These are phyloP conservation scores for Beaufortia kweichowensis DNA, from an alignment of 2,113 vertebrate species.

Conservation along the genomic window DNA sequence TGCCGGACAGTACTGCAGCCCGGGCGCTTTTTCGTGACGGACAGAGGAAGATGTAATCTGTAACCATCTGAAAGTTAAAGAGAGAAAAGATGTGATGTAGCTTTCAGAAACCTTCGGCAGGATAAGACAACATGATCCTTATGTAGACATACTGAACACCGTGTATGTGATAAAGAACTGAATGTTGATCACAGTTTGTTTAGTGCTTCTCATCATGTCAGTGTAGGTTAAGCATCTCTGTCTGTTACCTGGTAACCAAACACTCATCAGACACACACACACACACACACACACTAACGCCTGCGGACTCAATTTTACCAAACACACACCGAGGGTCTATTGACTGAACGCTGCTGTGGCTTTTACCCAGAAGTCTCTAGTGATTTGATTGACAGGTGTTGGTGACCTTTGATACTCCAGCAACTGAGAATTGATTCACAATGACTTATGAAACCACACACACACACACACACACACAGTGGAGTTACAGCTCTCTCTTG, in stretches of 20 bases:
- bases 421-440: too few species aligned
- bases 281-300: neutral
- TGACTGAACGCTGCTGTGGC: neutral
- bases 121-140: neutral
- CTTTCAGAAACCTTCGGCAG: too few species aligned
- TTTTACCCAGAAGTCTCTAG: neutral
- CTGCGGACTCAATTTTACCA: neutral
- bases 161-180: too few species aligned
- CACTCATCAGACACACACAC: slow-evolving; percentile 48
- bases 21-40: slow-evolving; percentile 67
- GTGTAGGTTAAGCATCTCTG: slow-evolving; percentile 33
- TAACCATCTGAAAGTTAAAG: slow-evolving; percentile 68
- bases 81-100: neutral
- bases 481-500: neutral
- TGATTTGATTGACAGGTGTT: neutral
- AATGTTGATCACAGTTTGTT: neutral
- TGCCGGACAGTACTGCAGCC: slow-evolving; percentile 47
- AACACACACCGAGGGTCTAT: slow-evolving; percentile 41
- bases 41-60: slow-evolving; percentile 76
- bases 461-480: neutral
- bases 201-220: neutral
- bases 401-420: neutral
- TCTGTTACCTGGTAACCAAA: slow-evolving; percentile 65
- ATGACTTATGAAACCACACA: neutral
- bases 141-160: too few species aligned